phyloP scores from a whole-genome alignment of 2,113 vertebrate species.

The Chamaea fasciata region DNA sequence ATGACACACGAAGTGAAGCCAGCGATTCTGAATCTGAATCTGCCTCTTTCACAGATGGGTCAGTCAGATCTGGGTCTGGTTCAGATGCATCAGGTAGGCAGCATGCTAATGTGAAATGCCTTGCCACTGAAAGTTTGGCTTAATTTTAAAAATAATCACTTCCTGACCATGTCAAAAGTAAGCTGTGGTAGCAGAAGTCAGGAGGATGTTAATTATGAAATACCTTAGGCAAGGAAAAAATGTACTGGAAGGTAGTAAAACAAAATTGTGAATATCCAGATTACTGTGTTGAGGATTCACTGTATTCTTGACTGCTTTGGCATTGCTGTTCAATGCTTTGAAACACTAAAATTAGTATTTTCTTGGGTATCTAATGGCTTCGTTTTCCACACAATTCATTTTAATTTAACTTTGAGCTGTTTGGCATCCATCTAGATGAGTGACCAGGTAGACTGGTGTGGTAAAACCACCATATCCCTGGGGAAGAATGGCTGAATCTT shows the following conservation, averaged over 20 bases:
- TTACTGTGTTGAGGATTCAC: background rate
- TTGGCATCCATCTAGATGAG: background rate
- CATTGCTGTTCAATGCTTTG: background rate
- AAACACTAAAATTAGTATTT: background rate
- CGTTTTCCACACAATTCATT: rapidly evolving
- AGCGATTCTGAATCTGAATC: slow-evolving; percentile 95
- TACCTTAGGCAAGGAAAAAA: background rate
- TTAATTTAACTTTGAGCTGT: background rate
- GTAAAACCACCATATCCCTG: background rate
- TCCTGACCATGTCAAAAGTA: background rate
- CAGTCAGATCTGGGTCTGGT: slow-evolving; percentile 85
- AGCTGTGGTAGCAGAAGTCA: background rate
- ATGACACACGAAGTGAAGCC: slow-evolving; percentile 94
- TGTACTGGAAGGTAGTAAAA: background rate
- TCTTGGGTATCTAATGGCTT: background rate
- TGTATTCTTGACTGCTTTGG: background rate
- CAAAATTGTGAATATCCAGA: background rate
- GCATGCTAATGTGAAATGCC: background rate
- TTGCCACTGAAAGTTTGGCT: background rate
- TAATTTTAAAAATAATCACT: background rate
- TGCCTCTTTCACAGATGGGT: slow-evolving; percentile 91
- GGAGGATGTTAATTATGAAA: background rate
- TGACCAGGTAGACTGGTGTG: background rate
- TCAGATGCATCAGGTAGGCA: slow-evolving; percentile 89
- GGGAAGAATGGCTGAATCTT: background rate